A percentile compares a stretch with the other conserved stretches of the same genome.
Conservation (phyloP, 2,888 invertebrate species). For the Uloborus plumipes region DNA sequence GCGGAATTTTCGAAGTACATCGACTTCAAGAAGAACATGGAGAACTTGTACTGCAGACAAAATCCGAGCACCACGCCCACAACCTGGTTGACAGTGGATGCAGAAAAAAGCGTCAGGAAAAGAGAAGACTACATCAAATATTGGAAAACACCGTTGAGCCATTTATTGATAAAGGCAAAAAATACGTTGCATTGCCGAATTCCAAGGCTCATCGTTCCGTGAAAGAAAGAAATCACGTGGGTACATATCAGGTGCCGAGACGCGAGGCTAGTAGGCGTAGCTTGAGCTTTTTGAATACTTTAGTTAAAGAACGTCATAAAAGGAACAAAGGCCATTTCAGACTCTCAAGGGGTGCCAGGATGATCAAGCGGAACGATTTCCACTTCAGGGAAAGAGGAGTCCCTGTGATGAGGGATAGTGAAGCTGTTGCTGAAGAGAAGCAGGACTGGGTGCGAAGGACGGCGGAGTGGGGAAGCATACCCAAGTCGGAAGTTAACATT, state of each 20-base stretch:
- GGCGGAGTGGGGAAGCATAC: conserved; percentile 41
- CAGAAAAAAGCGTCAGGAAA: background rate
- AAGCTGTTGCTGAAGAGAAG: too few relatives aligned
- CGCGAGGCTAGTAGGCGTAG: too few relatives aligned
- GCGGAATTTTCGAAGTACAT: conserved; percentile 76
- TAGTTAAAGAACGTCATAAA: background rate
- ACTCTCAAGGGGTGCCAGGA: background rate
- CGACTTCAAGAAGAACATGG: conserved; percentile 68
- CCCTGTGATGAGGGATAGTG: background rate
- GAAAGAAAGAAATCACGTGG: too few relatives aligned
- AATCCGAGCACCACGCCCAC: conserved; percentile 28
- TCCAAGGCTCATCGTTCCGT: background rate
- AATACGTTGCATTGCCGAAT: background rate
- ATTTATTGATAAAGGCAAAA: background rate
- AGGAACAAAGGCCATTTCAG: background rate
- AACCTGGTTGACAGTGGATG: background rate
- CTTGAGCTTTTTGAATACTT: too few relatives aligned
- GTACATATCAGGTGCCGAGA: too few relatives aligned
- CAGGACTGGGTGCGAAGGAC: conserved; percentile 1
- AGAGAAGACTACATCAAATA: background rate
- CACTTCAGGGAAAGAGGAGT: background rate
- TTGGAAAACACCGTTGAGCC: background rate
- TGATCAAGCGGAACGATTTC: background rate
- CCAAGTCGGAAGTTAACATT: conserved; percentile 12
- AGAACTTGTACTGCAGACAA: conserved; percentile 49